A percentile compares a stretch with the other conserved stretches of the same genome.
Evolutionary conservation across 2,797 vertebrate species (phyloP).

Genomic region (Scyliorhinus canicula): DNA sequence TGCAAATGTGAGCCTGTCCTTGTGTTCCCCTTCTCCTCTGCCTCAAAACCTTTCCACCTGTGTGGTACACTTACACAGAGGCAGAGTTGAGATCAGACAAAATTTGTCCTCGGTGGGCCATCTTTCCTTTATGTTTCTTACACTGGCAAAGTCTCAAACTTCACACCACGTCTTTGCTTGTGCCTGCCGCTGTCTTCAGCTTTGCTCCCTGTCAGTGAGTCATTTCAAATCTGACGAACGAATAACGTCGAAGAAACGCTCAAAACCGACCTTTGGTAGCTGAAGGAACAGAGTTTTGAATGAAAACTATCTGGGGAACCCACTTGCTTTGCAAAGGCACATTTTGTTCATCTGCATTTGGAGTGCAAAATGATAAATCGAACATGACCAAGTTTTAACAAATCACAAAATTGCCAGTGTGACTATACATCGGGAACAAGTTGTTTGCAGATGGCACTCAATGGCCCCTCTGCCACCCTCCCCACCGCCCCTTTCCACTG

Average conservation of each 20-base stretch:
- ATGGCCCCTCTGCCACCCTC: neutral
- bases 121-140: neutral
- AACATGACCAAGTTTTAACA: neutral
- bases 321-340: neutral
- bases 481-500: neutral
- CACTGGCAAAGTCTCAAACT: neutral
- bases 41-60: neutral
- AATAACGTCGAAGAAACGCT: neutral
- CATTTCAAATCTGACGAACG: no score
- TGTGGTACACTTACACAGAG: neutral
- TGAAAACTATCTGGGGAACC: no score
- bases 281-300: neutral
- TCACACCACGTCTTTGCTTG: neutral
- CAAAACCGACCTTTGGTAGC: no score
- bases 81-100: neutral
- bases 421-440: neutral
- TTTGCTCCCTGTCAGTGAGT: neutral
- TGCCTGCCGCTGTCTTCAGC: neutral
- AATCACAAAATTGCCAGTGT: neutral
- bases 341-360: neutral
- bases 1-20: neutral
- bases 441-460: neutral
- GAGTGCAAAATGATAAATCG: neutral
- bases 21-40: neutral
- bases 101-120: neutral